A percentile compares a stretch with the other conserved stretches of the same genome.
Evolutionary conservation across 2,888 invertebrate species (phyloP).

Genomic region (Rhorus exstirpatorius): DNA sequence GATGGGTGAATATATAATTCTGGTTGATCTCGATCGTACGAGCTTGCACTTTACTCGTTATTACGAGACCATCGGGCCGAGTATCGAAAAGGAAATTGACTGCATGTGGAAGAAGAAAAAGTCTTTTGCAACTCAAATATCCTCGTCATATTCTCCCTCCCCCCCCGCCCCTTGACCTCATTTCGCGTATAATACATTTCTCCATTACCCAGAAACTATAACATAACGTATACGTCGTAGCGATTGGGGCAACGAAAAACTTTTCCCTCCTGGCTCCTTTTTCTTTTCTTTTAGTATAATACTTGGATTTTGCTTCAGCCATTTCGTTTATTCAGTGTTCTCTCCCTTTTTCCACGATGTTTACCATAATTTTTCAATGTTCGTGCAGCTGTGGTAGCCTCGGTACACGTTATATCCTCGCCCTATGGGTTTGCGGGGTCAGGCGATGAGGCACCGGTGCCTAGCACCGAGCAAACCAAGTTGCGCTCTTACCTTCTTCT

Average conservation of each 20-base stretch:
- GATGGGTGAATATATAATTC: constrained; percentile 30
- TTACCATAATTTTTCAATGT: constrained; percentile 82
- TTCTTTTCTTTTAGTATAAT: no score
- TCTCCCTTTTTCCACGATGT: constrained; percentile 74
- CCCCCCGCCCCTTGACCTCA: no score
- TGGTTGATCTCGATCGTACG: constrained; percentile 25
- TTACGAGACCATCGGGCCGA: constrained; percentile 28
- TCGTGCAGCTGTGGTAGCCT: constrained; percentile 76
- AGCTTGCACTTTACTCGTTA: constrained; percentile 8
- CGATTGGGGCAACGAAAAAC: no score
- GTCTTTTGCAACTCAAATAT: no score
- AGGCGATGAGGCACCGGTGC: constrained; percentile 81
- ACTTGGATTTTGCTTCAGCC: no score
- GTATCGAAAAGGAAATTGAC: constrained; percentile 57
- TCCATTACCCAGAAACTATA: no score
- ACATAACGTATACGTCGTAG: no score
- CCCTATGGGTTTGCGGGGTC: constrained; percentile 70
- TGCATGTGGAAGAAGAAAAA: neutral
- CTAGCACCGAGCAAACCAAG: constrained; percentile 80
- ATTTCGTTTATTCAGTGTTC: constrained; percentile 11
- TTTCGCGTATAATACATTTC: no score
- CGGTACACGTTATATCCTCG: constrained; percentile 56
- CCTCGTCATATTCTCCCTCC: no score
- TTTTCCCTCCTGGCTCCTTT: no score
- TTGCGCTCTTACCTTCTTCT: constrained; percentile 42